A percentile compares a stretch with the other conserved stretches of the same genome.
Evolutionary conservation across 92 coral and sea anemone genomes (phyloP).

Genomic region (Siderastrea radians): DNA sequence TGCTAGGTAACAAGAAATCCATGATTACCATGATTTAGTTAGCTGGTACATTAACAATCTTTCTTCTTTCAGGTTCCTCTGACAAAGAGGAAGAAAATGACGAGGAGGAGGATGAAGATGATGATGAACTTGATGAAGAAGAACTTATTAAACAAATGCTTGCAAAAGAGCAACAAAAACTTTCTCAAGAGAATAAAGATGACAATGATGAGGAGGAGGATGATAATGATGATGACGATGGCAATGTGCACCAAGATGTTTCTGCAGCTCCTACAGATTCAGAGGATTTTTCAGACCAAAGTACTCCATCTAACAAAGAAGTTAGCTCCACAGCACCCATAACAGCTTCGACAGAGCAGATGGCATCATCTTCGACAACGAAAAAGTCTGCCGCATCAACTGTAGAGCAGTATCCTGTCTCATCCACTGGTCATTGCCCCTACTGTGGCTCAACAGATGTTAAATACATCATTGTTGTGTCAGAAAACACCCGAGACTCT

Average conservation of each 20-base stretch:
- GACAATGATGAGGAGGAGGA: not conserved
- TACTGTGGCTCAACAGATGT: constrained; percentile 88
- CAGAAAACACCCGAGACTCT: constrained; percentile 76
- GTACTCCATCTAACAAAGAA: not conserved
- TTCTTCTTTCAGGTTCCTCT: constrained; percentile 19
- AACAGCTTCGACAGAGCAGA: constrained; percentile 31
- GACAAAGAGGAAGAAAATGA: constrained; percentile 54
- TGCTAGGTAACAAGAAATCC: not conserved
- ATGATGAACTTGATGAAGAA: constrained; percentile 92
- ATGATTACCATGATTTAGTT: not conserved
- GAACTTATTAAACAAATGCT: constrained; percentile 96
- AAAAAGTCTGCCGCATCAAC: constrained; percentile 25
- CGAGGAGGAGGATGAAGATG: constrained; percentile 71
- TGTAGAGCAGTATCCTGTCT: constrained; percentile 76
- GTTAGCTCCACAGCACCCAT: not conserved
- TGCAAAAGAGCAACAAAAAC: constrained; percentile 88
- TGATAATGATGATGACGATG: constrained; percentile 11
- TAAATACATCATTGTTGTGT: constrained; percentile 87
- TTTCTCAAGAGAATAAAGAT: constrained; percentile 28
- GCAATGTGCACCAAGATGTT: not conserved
- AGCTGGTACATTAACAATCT: not conserved
- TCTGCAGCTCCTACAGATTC: constrained; percentile 8
- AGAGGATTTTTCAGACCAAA: not conserved
- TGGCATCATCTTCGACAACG: constrained; percentile 24
- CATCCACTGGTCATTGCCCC: constrained; percentile 91